Evolutionary conservation across 2,888 invertebrate species (phyloP).

Genomic region (Cabera pusaria): DNA sequence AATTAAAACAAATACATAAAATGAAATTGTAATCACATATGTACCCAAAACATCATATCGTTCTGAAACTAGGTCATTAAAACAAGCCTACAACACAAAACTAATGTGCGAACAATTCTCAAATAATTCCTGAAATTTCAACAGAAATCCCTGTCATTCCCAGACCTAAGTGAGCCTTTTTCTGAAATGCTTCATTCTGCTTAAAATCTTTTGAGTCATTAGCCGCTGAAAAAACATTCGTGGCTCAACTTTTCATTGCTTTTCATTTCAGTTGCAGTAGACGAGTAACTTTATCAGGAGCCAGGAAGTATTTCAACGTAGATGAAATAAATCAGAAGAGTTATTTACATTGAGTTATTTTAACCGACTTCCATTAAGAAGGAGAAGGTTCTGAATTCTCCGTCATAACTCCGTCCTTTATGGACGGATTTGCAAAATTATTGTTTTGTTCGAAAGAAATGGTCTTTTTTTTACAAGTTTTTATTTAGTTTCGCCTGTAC

Average conservation of each 20-base stretch:
- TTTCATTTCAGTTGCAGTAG: conserved; percentile 50
- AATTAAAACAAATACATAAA: too few species aligned
- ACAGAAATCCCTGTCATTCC: conserved; percentile 13
- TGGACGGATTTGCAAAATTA: too few species aligned
- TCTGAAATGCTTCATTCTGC: conserved; percentile 22
- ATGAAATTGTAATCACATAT: too few species aligned
- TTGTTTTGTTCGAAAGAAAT: too few species aligned
- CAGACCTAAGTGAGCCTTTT: conserved; percentile 10
- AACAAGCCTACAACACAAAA: conserved; percentile 2
- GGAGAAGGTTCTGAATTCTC: too few species aligned
- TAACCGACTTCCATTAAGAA: too few species aligned
- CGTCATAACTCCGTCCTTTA: too few species aligned
- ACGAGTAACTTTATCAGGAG: conserved; percentile 55
- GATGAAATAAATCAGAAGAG: conserved; percentile 1
- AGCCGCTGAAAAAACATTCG: conserved; percentile 26
- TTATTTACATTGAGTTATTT: too few species aligned
- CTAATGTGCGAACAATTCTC: background rate
- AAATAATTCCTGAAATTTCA: conserved; percentile 10
- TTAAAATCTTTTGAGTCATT: conserved; percentile 33
- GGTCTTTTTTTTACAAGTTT: too few species aligned
- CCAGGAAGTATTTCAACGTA: conserved; percentile 18
- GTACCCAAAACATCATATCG: too few species aligned
- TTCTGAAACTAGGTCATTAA: background rate
- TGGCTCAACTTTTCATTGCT: conserved; percentile 39
- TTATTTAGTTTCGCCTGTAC: too few species aligned